Conservation (phyloP, 2,888 invertebrate genomes). For the Neocrepidodera transversa region DNA sequence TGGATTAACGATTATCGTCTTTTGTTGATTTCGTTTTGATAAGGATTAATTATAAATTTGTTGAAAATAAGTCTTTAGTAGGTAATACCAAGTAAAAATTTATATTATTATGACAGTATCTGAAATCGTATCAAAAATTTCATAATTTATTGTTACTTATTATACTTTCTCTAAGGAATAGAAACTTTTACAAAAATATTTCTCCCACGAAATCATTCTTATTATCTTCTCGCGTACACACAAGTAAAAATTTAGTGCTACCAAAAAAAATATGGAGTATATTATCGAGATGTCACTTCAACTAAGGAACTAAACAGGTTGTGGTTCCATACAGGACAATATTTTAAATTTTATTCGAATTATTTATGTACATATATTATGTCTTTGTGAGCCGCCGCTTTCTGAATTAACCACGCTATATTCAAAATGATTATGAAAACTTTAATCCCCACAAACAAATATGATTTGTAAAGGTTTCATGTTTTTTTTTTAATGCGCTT, state of each 20-base stretch:
- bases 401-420: constrained; percentile 50
- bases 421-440: constrained; percentile 50
- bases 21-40: constrained; percentile 9
- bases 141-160: no score
- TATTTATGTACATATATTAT: constrained; percentile 55
- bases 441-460: constrained; percentile 50
- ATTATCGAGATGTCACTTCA: constrained; percentile 50
- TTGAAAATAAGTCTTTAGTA: no score
- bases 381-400: constrained; percentile 54
- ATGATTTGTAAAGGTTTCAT: constrained; percentile 46
- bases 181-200: constrained; percentile 37
- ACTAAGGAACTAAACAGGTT: constrained; percentile 51
- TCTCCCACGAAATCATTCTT: constrained; percentile 42
- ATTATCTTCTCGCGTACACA: constrained; percentile 38
- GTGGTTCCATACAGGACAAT: constrained; percentile 52
- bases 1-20: constrained; percentile 9
- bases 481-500: no score
- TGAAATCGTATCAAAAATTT: no score
- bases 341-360: constrained; percentile 55
- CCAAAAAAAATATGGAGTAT: constrained; percentile 46
- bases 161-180: background rate
- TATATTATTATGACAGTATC: no score
- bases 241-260: constrained; percentile 39
- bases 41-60: no score
- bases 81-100: no score